A percentile compares a stretch with the other conserved stretches of the same genome.
These are phyloP conservation scores for Tetragonisca angustula DNA, from an alignment of 2,888 invertebrate species.

Conservation along the genomic window DNA sequence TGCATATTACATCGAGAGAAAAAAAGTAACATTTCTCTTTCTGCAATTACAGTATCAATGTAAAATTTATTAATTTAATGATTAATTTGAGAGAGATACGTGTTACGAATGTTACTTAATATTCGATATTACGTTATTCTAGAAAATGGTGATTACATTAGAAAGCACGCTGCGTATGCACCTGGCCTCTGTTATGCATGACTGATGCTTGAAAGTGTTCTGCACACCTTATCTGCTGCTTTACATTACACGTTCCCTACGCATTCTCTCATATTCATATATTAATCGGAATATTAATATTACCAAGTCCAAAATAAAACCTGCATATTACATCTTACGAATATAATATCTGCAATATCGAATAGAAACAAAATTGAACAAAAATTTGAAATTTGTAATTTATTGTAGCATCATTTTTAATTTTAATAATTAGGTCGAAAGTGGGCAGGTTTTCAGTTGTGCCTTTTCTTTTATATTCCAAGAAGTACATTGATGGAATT, in stretches of 20 bases:
- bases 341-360: background rate
- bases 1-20: background rate
- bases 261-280: conserved; percentile 8
- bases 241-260: background rate
- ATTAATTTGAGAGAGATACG: background rate
- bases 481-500: conserved; percentile 67
- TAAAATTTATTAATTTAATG: background rate
- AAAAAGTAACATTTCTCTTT: background rate
- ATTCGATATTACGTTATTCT: conserved; percentile 1
- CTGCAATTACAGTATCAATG: background rate
- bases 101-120: background rate
- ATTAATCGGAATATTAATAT: background rate
- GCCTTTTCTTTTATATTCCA: conserved; percentile 61
- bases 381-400: conserved; percentile 1
- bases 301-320: background rate
- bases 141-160: conserved; percentile 19
- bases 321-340: background rate
- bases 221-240: conserved; percentile 40
- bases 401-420: background rate
- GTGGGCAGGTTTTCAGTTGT: background rate
- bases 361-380: background rate
- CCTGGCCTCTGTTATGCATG: conserved; percentile 81
- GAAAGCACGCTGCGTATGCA: conserved; percentile 68
- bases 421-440: background rate
- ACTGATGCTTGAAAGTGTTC: conserved; percentile 66